Conservation (phyloP, 2,888 invertebrate species). For the Brenthis daphne region DNA sequence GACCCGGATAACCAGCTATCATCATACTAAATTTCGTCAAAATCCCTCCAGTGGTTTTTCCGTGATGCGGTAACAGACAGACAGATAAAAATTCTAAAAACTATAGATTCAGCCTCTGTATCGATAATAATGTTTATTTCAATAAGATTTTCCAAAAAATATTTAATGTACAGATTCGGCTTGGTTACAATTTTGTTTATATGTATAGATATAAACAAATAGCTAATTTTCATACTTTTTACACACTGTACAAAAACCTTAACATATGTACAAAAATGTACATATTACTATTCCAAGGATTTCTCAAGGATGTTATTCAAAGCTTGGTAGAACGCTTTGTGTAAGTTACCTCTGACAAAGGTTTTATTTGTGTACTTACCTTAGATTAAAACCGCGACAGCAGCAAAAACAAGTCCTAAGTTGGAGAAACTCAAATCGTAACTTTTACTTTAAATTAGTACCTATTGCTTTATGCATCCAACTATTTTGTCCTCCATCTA, state of each 20-base stretch:
- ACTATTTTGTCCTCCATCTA: neutral
- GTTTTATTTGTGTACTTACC: conserved; percentile 30
- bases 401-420: conserved; percentile 13
- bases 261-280: conserved; percentile 15
- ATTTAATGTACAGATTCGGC: no score
- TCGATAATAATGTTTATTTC: no score
- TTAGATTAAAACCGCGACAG: conserved; percentile 20
- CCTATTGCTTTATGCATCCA: neutral
- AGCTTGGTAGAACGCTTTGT: conserved; percentile 30
- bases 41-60: no score
- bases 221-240: neutral
- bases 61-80: no score
- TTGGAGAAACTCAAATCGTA: conserved; percentile 3
- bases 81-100: no score
- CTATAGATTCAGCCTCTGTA: no score
- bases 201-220: neutral
- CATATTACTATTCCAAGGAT: conserved; percentile 27
- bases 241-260: neutral
- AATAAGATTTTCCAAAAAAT: no score
- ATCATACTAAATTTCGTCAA: no score
- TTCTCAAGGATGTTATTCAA: conserved; percentile 27
- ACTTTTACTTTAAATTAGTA: neutral
- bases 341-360: conserved; percentile 22
- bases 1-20: no score
- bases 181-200: no score